phyloP scores from a whole-genome alignment of 2,797 vertebrate species.

The Ptychobarbus kaznakovi region DNA sequence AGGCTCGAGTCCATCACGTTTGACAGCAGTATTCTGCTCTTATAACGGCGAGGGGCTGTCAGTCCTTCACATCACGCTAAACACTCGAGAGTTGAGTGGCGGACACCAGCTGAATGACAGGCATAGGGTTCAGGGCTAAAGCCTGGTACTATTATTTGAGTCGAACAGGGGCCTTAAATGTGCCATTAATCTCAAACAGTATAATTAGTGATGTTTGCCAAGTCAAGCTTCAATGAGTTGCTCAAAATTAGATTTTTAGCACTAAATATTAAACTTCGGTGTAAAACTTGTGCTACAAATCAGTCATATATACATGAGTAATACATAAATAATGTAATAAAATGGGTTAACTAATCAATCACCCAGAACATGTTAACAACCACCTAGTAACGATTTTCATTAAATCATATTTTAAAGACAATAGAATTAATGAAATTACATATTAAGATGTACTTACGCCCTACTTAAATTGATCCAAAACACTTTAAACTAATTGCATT shows the following conservation, averaged over 20 bases:
- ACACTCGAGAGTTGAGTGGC: not conserved
- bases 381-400: no score
- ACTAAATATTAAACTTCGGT: not conserved
- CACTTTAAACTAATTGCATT: no score
- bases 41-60: constrained; percentile 32
- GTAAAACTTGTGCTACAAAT: not conserved
- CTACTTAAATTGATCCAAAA: no score
- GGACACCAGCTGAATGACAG: constrained; percentile 4
- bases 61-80: constrained; percentile 11
- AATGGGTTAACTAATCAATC: no score
- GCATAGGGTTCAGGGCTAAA: not conserved
- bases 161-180: not conserved
- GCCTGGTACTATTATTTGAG: constrained; percentile 16
- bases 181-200: not conserved
- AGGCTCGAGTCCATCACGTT: not conserved
- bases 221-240: not conserved
- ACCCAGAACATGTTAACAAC: no score
- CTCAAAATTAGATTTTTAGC: not conserved
- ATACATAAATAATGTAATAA: not conserved
- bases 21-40: constrained; percentile 16
- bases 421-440: no score
- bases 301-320: not conserved
- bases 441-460: no score
- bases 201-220: not conserved
- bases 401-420: no score